Percentiles rank a stretch among this genome's conserved stretches.
These are phyloP conservation scores for Sinocyclocheilus maitianheensis DNA, from an alignment of 2,113 vertebrate species.

Conservation along the genomic window DNA sequence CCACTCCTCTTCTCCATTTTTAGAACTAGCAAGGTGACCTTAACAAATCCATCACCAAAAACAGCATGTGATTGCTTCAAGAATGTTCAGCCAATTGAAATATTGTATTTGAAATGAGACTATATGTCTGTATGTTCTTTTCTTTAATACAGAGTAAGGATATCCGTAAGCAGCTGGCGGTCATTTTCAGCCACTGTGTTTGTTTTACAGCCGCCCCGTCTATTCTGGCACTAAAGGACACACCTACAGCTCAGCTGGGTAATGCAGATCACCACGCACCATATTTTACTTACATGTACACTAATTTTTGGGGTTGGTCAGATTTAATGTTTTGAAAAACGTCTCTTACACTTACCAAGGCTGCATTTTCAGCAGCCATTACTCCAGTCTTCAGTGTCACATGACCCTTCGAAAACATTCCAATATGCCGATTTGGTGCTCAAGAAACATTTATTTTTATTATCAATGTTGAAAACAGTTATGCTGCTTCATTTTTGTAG, in stretches of 20 bases:
- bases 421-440: too few species aligned
- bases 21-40: conserved; percentile 82
- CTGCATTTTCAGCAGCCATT: too few species aligned
- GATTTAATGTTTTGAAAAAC: too few species aligned
- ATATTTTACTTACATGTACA: background rate
- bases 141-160: conserved; percentile 79
- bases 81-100: background rate
- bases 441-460: too few species aligned
- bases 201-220: conserved; percentile 79
- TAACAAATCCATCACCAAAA: background rate
- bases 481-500: too few species aligned
- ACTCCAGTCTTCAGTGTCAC: too few species aligned
- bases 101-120: background rate
- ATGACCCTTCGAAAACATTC: too few species aligned
- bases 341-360: too few species aligned
- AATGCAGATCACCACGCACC: conserved; percentile 27
- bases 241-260: conserved; percentile 88
- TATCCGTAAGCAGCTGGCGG: conserved; percentile 81
- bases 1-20: conserved; percentile 88
- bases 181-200: conserved; percentile 86
- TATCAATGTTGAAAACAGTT: too few species aligned
- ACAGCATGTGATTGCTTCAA: background rate
- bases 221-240: conserved; percentile 77
- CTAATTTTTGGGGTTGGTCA: too few species aligned
- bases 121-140: background rate